A percentile compares a stretch with the other conserved stretches of the same genome.
Evolutionary conservation across 2,797 vertebrate species (phyloP).

Genomic region (Sternotherus odoratus): DNA sequence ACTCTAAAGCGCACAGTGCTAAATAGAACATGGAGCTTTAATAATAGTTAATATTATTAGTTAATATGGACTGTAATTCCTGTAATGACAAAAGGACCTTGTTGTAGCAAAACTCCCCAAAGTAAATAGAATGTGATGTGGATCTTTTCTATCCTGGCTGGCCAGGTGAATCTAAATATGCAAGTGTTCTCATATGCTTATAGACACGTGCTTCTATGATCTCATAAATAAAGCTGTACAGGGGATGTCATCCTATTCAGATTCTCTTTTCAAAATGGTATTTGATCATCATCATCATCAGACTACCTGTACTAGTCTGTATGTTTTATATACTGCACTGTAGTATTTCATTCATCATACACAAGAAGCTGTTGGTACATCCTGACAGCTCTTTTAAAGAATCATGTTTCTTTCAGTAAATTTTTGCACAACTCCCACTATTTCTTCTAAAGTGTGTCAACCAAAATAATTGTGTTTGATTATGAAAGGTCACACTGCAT

Average conservation of each 20-base stretch:
- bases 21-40: neutral
- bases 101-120: neutral
- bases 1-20: neutral
- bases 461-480: neutral
- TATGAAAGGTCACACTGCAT: neutral
- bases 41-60: neutral
- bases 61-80: neutral
- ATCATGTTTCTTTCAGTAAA: neutral
- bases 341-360: neutral
- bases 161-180: neutral
- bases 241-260: neutral
- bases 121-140: neutral
- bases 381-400: neutral
- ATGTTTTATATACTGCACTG: neutral
- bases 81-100: neutral
- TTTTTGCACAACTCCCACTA: neutral
- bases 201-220: neutral
- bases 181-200: neutral
- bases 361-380: neutral
- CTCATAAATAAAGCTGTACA: neutral
- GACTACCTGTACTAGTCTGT: neutral
- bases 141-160: neutral
- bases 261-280: neutral
- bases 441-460: neutral
- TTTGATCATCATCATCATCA: neutral